Percentiles rank a stretch among this genome's conserved stretches.
phyloP scores from a whole-genome alignment of 2,888 invertebrate genomes.

The Phortica okadai region DNA sequence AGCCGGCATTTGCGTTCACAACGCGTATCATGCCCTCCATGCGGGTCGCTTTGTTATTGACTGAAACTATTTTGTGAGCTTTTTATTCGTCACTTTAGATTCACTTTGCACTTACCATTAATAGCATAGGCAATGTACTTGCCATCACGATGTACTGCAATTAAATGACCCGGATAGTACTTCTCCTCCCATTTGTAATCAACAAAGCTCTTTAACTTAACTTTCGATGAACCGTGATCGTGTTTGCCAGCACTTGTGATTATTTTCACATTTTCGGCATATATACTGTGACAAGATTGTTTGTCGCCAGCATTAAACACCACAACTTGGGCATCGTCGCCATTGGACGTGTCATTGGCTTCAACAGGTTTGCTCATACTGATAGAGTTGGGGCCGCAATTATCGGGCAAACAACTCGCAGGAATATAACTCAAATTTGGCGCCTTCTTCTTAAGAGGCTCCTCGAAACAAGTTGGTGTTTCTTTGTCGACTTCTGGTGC shows the following conservation, averaged over 20 bases:
- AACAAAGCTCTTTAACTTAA: slow-evolving; percentile 92
- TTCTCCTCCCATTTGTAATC: slow-evolving; percentile 96
- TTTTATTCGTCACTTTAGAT: neutral
- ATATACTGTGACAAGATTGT: slow-evolving; percentile 71
- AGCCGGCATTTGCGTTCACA: slow-evolving; percentile 81
- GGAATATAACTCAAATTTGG: neutral
- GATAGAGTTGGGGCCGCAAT: slow-evolving; percentile 46
- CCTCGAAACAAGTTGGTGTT: neutral
- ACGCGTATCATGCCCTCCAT: slow-evolving; percentile 88
- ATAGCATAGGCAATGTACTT: slow-evolving; percentile 93
- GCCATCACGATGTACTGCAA: slow-evolving; percentile 91
- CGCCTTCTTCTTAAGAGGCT: neutral
- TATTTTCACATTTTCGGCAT: slow-evolving; percentile 81
- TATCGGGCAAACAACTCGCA: neutral
- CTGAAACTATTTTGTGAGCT: slow-evolving; percentile 49
- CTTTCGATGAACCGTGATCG: slow-evolving; percentile 90
- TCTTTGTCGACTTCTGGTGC: neutral
- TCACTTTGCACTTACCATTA: slow-evolving; percentile 81
- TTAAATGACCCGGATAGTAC: slow-evolving; percentile 90
- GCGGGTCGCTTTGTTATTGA: slow-evolving; percentile 74
- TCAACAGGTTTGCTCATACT: slow-evolving; percentile 50
- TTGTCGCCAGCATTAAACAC: slow-evolving; percentile 68
- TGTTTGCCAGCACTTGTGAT: slow-evolving; percentile 84
- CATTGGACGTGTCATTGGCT: slow-evolving; percentile 23
- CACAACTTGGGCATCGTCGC: slow-evolving; percentile 15